Evolutionary conservation across 53 echinoderm and acorn worm genomes (phyloP).

Genomic region (Echinarachnius parma): DNA sequence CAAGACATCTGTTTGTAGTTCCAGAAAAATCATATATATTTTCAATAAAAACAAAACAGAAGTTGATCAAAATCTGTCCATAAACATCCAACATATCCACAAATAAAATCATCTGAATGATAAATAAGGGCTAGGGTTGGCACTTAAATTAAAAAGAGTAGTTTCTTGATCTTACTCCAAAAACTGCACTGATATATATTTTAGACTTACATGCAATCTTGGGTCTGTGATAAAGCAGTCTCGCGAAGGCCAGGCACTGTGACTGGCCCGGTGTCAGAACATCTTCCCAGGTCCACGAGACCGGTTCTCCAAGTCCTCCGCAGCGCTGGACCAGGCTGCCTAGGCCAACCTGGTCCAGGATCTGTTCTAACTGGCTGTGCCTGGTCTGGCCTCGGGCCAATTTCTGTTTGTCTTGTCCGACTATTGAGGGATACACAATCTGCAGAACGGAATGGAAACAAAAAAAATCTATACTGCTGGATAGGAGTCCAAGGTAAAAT

Average conservation of each 20-base stretch:
- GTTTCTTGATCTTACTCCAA: background rate
- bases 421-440: conserved; percentile 73
- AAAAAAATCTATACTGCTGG: no score
- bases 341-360: conserved; percentile 71
- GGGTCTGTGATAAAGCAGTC: conserved; percentile 68
- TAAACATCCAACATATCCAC: no score
- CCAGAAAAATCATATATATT: no score
- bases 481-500: no score
- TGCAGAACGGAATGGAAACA: no score
- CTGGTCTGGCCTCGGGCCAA: conserved; percentile 14
- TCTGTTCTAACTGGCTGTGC: conserved; percentile 34
- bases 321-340: conserved; percentile 64
- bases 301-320: conserved; percentile 55
- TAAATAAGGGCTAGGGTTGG: background rate
- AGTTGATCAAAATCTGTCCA: background rate
- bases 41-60: no score
- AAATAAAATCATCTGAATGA: background rate
- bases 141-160: background rate
- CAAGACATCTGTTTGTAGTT: no score
- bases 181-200: background rate
- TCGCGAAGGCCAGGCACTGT: conserved; percentile 93
- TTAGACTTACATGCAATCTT: conserved; percentile 70
- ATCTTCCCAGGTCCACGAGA: conserved; percentile 88
- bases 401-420: no score
- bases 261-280: conserved; percentile 90